Conservation (phyloP, 2,113 vertebrate species). For the Plecturocebus donacophilus region DNA sequence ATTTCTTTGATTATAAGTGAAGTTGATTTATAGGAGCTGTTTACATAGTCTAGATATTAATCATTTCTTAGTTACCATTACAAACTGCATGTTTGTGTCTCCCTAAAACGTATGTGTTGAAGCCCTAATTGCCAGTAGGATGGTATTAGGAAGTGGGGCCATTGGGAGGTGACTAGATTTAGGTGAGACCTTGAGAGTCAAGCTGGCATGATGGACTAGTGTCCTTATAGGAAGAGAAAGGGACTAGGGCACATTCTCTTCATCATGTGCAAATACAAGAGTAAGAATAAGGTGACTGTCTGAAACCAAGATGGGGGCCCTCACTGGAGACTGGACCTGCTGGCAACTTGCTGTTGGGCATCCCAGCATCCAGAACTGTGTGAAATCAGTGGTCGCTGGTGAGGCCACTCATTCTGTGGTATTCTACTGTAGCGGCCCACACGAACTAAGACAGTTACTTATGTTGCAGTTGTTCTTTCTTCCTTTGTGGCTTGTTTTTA, state of each 20-base stretch:
- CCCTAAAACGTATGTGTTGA: not conserved
- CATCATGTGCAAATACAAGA: not conserved
- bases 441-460: not conserved
- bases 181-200: not conserved
- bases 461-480: not conserved
- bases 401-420: not conserved
- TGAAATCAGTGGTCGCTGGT: not conserved
- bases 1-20: constrained; percentile 51
- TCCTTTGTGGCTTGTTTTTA: constrained; percentile 23
- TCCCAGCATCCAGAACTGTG: not conserved
- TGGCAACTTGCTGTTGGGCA: not conserved
- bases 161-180: not conserved
- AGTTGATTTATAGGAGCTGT: not conserved
- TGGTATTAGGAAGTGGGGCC: not conserved
- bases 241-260: not conserved
- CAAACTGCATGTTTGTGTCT: not conserved
- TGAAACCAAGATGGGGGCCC: not conserved
- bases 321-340: not conserved
- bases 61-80: not conserved
- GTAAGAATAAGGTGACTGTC: not conserved
- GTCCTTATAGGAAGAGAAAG: not conserved
- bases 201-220: not conserved
- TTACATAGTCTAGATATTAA: constrained; percentile 14
- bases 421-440: not conserved
- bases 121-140: not conserved